Evolutionary conservation across 1,140 invertebrate species (phyloP).

Genomic region (Heliconius hewitsoni): DNA sequence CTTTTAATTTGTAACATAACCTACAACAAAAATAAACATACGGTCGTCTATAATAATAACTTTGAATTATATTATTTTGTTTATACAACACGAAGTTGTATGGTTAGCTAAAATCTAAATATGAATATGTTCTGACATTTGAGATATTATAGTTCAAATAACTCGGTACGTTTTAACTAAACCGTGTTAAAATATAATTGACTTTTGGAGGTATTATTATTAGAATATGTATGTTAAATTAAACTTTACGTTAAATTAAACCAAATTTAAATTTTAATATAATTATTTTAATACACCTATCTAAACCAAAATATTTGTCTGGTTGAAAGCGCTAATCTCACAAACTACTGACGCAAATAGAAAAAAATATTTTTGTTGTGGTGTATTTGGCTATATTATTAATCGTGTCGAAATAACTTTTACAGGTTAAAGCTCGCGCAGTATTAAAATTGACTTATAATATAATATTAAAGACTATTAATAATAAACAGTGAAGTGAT

Average conservation of each 20-base stretch:
- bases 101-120: constrained; percentile 1
- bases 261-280: not conserved
- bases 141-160: not conserved
- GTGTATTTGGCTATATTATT: no score
- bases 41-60: not conserved
- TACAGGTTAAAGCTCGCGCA: not conserved
- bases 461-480: no score
- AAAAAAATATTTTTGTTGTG: no score
- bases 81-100: constrained; percentile 8
- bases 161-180: not conserved
- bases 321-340: no score
- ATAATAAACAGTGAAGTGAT: not conserved
- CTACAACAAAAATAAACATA: not conserved
- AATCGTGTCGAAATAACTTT: no score
- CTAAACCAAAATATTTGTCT: no score
- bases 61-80: not conserved
- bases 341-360: no score
- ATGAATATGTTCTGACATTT: constrained; percentile 7
- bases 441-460: not conserved
- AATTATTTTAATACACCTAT: no score
- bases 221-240: not conserved
- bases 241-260: no score
- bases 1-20: not conserved
- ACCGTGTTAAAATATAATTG: not conserved
- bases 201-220: not conserved